These are phyloP conservation scores for Montipora foliosa DNA, from an alignment of 64 coral and sea anemone species.

Conservation along the genomic window DNA sequence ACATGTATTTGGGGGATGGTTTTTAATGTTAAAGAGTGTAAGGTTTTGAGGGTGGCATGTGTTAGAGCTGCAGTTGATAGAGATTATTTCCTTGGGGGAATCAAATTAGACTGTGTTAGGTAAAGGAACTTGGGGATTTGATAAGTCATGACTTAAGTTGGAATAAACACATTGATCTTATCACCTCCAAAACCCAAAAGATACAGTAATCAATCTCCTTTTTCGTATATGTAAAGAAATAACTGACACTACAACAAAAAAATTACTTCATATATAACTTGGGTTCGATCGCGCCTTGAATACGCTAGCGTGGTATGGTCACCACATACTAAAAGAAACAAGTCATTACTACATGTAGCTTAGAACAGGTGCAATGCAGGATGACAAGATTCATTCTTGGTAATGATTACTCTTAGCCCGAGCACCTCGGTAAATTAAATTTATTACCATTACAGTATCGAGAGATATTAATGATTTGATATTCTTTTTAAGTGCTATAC, in stretches of 20 bases:
- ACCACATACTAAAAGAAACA: background rate
- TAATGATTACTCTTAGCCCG: background rate
- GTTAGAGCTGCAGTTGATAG: background rate
- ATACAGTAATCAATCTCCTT: background rate
- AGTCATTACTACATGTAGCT: background rate
- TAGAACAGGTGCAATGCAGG: background rate
- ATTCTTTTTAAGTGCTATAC: no score
- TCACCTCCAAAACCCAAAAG: conserved; percentile 18
- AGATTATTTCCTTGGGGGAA: background rate
- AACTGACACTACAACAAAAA: background rate
- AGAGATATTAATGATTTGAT: background rate
- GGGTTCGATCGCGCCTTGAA: background rate
- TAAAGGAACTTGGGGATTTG: conserved; percentile 1
- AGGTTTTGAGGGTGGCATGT: background rate
- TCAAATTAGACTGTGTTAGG: background rate
- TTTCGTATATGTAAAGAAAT: background rate
- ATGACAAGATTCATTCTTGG: background rate
- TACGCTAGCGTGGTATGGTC: conserved; percentile 1
- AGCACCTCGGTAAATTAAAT: no score
- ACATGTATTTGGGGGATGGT: background rate
- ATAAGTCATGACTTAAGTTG: background rate
- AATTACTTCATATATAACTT: background rate
- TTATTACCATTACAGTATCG: background rate
- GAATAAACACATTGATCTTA: conserved; percentile 28
- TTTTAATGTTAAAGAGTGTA: background rate